Percentiles rank a stretch among this genome's conserved stretches.
Evolutionary conservation across 2,888 invertebrate genomes (phyloP).

Genomic region (Pheosia gnoma): DNA sequence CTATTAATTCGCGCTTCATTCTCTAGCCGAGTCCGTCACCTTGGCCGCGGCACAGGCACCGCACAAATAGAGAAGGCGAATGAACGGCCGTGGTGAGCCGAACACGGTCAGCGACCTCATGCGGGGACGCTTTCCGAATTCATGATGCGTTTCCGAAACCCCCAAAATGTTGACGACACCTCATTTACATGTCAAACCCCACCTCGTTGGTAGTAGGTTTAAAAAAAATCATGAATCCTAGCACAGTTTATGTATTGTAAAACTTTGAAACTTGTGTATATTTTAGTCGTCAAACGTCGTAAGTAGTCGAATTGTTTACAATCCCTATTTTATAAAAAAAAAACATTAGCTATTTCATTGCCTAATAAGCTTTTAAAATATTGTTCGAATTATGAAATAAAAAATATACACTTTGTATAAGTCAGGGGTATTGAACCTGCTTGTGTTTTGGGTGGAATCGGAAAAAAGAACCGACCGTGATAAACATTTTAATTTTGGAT

Average conservation of each 20-base stretch:
- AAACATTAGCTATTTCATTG: too few species aligned
- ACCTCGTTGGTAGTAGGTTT: neutral
- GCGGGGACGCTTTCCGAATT: constrained; percentile 57
- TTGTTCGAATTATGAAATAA: too few species aligned
- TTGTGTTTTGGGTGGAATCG: constrained; percentile 42
- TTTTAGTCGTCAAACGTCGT: too few species aligned
- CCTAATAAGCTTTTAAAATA: too few species aligned
- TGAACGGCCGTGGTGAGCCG: constrained; percentile 65
- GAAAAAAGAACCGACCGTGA: constrained; percentile 62
- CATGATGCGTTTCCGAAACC: constrained; percentile 61
- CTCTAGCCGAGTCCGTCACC: constrained; percentile 63
- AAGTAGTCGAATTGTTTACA: too few species aligned
- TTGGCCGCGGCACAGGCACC: constrained; percentile 65
- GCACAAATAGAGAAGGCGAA: constrained; percentile 58
- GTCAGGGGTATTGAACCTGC: constrained; percentile 47
- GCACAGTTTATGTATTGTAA: too few species aligned
- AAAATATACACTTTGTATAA: too few species aligned
- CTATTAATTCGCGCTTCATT: constrained; percentile 26
- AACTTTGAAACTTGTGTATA: too few species aligned
- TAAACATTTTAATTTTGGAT: constrained; percentile 50
- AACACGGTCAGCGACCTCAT: constrained; percentile 75
- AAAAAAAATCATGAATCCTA: too few species aligned
- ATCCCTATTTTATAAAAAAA: too few species aligned
- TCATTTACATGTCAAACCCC: constrained; percentile 19
- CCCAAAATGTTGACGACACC: neutral